Evolutionary conservation across 2,113 vertebrate species (phyloP).

Genomic region (Oryctolagus cuniculus): DNA sequence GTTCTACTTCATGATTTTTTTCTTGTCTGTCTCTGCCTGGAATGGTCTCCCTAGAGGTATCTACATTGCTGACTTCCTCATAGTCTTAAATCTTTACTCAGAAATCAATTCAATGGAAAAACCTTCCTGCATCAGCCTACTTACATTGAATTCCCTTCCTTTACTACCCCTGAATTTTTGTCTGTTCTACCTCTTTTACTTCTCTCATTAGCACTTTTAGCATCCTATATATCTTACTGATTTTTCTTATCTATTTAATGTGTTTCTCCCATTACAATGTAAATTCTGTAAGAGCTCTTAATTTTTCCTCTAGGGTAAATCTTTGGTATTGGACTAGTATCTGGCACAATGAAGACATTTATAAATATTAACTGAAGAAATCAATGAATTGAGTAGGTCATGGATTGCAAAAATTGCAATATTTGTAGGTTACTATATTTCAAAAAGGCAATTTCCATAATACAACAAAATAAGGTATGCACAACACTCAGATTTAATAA

Average conservation of each 20-base stretch:
- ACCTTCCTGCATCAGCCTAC: neutral
- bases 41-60: neutral
- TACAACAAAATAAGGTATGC: neutral
- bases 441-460: slow-evolving; percentile 23
- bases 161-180: neutral
- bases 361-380: slow-evolving; percentile 13
- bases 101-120: slow-evolving; percentile 13
- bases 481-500: slow-evolving; percentile 33
- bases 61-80: neutral
- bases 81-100: slow-evolving; percentile 7
- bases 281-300: neutral
- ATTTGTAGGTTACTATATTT: neutral
- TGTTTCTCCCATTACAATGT: neutral
- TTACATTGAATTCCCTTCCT: neutral
- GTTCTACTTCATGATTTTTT: neutral
- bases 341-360: neutral
- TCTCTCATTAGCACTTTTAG: neutral
- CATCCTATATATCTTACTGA: slow-evolving; percentile 10
- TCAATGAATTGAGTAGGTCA: neutral
- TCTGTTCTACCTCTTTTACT: neutral
- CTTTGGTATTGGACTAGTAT: neutral
- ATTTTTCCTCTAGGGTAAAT: neutral
- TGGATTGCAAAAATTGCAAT: neutral
- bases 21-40: neutral
- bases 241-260: slow-evolving; percentile 18